phyloP scores from a whole-genome alignment of 2,797 vertebrate genomes.

The Pangasius macronema region DNA sequence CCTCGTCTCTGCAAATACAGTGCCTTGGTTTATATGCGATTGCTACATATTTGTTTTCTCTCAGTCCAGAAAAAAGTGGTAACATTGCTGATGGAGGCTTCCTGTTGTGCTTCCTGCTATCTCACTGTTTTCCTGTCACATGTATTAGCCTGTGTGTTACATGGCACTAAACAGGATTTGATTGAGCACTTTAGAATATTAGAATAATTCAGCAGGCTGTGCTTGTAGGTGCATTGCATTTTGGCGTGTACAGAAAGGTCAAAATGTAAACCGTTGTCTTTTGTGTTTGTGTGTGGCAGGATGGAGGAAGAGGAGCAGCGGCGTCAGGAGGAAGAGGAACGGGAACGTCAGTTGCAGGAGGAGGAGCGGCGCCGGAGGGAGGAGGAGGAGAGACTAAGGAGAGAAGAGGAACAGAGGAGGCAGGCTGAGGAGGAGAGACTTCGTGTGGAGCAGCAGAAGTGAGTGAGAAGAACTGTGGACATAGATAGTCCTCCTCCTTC shows the following conservation, averaged over 20 bases:
- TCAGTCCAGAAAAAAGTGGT: not conserved
- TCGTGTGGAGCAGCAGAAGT: conserved; percentile 97
- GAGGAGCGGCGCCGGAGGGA: conserved; percentile 84
- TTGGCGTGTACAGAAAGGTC: not conserved
- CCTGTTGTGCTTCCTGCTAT: not conserved
- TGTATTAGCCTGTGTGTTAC: not conserved
- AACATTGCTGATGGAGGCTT: not conserved
- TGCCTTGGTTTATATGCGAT: not conserved
- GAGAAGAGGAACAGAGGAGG: conserved; percentile 89
- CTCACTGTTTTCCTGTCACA: not conserved
- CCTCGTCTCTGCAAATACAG: not conserved
- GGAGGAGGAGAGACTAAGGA: conserved; percentile 86
- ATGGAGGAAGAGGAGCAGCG: conserved; percentile 90
- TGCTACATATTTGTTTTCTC: not conserved
- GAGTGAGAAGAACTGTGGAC: conserved; percentile 56
- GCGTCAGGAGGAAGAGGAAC: conserved; percentile 88
- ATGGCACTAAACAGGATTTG: not conserved
- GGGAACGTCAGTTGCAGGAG: conserved; percentile 84
- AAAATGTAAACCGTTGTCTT: not conserved
- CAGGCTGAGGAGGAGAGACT: conserved; percentile 90
- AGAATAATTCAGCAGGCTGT: not conserved
- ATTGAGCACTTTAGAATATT: not conserved
- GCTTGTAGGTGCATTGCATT: not conserved
- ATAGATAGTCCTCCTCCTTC: not conserved
- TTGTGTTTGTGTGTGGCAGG: conserved; percentile 55